Base-by-base conservation (phyloP, 2,888 invertebrate species). In the Leptopterna dolabrata region DNA sequence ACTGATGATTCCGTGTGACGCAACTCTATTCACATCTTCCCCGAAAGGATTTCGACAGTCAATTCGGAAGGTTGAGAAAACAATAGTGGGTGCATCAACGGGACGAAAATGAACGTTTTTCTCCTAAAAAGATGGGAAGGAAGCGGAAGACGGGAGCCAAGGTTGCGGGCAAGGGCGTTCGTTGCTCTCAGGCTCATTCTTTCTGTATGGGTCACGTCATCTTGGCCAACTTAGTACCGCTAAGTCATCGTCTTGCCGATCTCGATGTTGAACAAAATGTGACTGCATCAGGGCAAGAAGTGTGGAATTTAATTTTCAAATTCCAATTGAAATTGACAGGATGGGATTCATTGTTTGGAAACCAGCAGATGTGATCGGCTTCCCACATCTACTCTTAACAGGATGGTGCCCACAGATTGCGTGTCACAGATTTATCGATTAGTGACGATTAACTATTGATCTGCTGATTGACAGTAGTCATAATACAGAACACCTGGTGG, bases 151-250 rank as follows among this genome's bases (percentile, higher is more conserved):
- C 16, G 0, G 51, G 51, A 76, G n/a, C n/a, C 82, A 82, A 82
- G 82, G 82, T 82, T 63, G 30, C 63, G 82, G 63, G 82, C 82
- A 82, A 82, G 82, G 82, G 82, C 82, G 82, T 51, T 82, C 82
- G 36, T 82, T 82, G 76, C 30, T 43, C 76, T 76, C 76, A 0
- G 19, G 16, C n/a, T 36, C 76, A 7, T 36, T 14, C 41, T 76
- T 9, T 76, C 41, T 43, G 76, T 41, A 41, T 14, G 36, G 71
- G 71, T 36, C 71, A 71, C 36, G 41, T 13, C 41, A 41, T 76
- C 16, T 16, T 76, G 29, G 4, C 76, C 76, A n/a, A 24, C 27
- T 24, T 14, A 71, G 27, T 36, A 71, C 29, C 24, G 51, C n/a
- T 51, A n/a, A n/a, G 51, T 51, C 51, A 51, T 9, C 51, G 14